phyloP scores from a whole-genome alignment of 2,888 invertebrate species.

The Megaustenia siamemsis region DNA sequence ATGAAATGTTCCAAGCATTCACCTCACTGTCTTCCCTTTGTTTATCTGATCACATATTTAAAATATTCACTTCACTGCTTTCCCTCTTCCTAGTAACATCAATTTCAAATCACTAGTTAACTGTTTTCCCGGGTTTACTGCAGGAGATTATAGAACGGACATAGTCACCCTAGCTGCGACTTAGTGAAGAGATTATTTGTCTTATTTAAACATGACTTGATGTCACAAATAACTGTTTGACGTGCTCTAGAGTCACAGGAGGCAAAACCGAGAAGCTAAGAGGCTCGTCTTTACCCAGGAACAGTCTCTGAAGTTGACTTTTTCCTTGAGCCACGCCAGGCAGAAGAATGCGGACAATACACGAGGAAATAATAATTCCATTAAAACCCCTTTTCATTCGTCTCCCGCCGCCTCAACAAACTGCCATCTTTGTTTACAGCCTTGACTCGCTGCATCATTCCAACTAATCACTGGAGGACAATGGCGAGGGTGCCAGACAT shows the following conservation, averaged over 20 bases:
- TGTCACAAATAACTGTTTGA: background rate
- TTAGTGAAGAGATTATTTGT: background rate
- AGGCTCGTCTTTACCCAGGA: background rate
- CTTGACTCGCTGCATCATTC: slow-evolving; percentile 36
- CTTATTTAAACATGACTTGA: background rate
- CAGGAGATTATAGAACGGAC: too few species aligned
- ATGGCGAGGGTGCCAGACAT: slow-evolving; percentile 16
- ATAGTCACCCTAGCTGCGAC: too few species aligned
- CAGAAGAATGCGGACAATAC: background rate
- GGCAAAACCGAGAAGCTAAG: background rate
- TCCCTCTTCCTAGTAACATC: too few species aligned
- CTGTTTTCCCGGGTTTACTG: too few species aligned
- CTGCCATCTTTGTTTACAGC: slow-evolving; percentile 42
- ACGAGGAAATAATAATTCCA: background rate
- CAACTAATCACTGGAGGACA: slow-evolving; percentile 37
- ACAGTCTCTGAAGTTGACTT: slow-evolving; percentile 3
- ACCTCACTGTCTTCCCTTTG: too few species aligned
- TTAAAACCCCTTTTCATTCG: slow-evolving; percentile 2
- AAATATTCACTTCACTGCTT: too few species aligned
- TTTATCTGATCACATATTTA: too few species aligned
- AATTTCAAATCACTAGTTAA: too few species aligned
- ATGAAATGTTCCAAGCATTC: too few species aligned
- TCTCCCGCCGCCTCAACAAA: background rate
- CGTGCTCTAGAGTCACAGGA: background rate
- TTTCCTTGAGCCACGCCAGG: background rate